Base-by-base conservation (phyloP, 2,113 vertebrate species). In the Rhagologus leucostigma region DNA sequence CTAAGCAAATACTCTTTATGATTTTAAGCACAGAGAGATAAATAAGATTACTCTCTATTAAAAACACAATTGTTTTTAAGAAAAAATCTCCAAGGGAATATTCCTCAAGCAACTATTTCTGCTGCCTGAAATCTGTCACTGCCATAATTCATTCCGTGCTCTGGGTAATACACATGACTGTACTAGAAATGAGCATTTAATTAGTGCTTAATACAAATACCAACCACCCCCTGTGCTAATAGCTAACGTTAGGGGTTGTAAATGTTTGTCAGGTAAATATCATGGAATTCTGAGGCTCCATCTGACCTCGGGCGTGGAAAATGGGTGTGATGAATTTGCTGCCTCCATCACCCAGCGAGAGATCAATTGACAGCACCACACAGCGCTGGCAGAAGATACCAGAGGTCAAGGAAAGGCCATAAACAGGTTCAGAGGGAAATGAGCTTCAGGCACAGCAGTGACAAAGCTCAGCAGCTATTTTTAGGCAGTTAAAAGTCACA, bases 181-280 rank as follows among this genome's bases (percentile, higher is more conserved):
- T 62, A 57, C 50, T 59, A 78, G 74, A 90, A 96, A 95, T n/a
- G 75, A 96, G 75, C 63, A 85, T 90, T 96, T 95, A 91, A 96
- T 96, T 96, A 95, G 70, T 16, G 39, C 21, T 83, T 77, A 69
- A 62, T 85, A 32, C 74, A 84, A 96, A 94, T 33, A 93, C 5
- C 63, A 83, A 55, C 78, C 52, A 47, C 55, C 55, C 69, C 42
- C 84, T 55, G 27, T 47, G 87, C 60, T 93, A 80, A 88, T 80
- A 91, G 65, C 50, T 29, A 27, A 86, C 2, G 2, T 3, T 83
- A 55, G 55, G 46, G 46, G 19, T 23, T 87, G 53, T 20, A 90
- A 87, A 93, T 41, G 55, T 93, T 91, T 83, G 11, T 69, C 89
- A 96, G 91, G 84, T 90, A 95, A 91, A 95, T 83, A 93, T 35